Evolutionary conservation across 2,888 invertebrate genomes (phyloP).

Genomic region (Seira sanloemensis): DNA sequence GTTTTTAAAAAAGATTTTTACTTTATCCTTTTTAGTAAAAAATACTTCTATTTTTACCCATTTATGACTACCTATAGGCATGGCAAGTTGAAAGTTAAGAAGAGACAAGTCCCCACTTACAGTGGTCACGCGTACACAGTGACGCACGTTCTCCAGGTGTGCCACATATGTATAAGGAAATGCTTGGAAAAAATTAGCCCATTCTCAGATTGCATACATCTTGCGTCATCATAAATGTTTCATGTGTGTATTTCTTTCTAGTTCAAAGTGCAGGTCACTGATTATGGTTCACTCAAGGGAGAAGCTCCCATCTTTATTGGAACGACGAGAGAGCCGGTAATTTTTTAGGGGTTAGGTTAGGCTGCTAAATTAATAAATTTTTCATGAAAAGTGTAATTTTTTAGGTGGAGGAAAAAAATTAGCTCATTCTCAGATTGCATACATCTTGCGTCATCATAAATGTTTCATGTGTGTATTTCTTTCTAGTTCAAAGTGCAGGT

Average conservation of each 20-base stretch:
- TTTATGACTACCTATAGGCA: too few species aligned
- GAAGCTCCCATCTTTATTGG: constrained; percentile 49
- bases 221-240: neutral
- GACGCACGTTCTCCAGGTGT: constrained; percentile 50
- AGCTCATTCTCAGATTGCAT: neutral
- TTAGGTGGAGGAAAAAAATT: too few species aligned
- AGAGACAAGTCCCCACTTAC: constrained; percentile 52
- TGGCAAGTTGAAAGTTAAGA: constrained; percentile 49
- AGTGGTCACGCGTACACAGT: constrained; percentile 48
- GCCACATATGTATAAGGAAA: neutral
- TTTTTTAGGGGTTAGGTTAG: too few species aligned
- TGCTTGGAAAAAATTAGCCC: neutral
- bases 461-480: neutral
- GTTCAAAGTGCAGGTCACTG: constrained; percentile 54
- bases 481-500: constrained; percentile 55
- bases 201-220: neutral
- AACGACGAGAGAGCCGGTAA: constrained; percentile 42
- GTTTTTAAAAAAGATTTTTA: too few species aligned
- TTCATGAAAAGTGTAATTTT: too few species aligned
- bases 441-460: neutral
- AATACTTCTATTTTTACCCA: too few species aligned
- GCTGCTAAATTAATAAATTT: too few species aligned
- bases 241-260: neutral
- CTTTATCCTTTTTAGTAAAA: too few species aligned
- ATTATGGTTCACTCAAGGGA: constrained; percentile 53